These are phyloP conservation scores for Bombus superbus DNA, from an alignment of 1,140 invertebrate genomes.

Conservation along the genomic window DNA sequence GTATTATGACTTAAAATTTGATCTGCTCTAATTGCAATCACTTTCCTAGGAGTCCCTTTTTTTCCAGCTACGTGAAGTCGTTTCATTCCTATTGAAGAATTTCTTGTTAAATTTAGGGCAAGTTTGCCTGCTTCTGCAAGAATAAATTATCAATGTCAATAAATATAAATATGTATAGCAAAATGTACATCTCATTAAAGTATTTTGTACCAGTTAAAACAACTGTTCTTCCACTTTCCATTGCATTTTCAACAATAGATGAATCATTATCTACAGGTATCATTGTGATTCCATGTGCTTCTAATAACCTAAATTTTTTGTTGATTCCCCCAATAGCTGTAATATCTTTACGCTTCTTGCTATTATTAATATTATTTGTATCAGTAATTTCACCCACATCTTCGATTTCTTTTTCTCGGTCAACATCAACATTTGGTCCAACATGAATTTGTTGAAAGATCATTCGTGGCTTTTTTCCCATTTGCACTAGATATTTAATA, in stretches of 20 bases:
- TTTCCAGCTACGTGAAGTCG: constrained; percentile 73
- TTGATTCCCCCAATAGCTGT: constrained; percentile 73
- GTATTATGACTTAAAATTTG: constrained; percentile 76
- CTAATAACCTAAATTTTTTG: constrained; percentile 86
- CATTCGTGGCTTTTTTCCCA: constrained; percentile 75
- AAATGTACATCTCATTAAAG: not conserved
- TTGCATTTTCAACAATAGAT: constrained; percentile 89
- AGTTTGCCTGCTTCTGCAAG: constrained; percentile 89
- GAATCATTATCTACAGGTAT: constrained; percentile 87
- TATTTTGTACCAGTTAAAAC: constrained; percentile 87
- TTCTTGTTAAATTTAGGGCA: constrained; percentile 86
- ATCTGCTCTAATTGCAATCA: constrained; percentile 80
- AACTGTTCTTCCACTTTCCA: constrained; percentile 91
- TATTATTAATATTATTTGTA: constrained; percentile 68
- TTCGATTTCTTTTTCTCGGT: constrained; percentile 76
- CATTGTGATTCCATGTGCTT: constrained; percentile 92
- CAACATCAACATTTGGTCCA: constrained; percentile 67
- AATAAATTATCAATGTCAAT: constrained; percentile 3
- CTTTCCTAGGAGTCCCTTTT: constrained; percentile 73
- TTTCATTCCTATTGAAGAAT: constrained; percentile 73
- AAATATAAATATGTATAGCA: not conserved
- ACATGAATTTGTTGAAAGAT: constrained; percentile 78
- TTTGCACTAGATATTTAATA: constrained; percentile 62
- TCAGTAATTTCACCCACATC: constrained; percentile 67
- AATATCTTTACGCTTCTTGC: constrained; percentile 76